Base-by-base conservation (phyloP, 2,888 invertebrate species). In the Cremastobaeus sp. region DNA sequence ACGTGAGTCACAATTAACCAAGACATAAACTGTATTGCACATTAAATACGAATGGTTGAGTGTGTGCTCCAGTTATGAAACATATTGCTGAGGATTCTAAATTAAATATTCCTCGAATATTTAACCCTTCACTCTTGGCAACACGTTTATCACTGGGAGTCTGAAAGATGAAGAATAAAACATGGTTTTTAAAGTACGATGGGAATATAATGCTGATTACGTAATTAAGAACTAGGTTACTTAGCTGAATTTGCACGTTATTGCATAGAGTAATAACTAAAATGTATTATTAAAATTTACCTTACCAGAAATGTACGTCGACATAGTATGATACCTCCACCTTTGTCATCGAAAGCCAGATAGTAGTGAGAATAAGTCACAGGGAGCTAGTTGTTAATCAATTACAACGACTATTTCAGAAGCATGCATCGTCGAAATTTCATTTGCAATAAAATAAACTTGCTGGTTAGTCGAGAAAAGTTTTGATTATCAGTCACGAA, bases 301-400 rank as follows among this genome's bases (percentile, higher is more conserved):
- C 86, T 86, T 86, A 86, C 85, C 86, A 54, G 78, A 73, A 78
- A 69, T 12, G 32, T 75, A 79, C 76, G 81, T 79, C 77, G 82
- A 66, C 72, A 75, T 82, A 84, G 82, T 78, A 77, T 79, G 72
- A 80, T 83, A 85, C 87, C 86, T 82, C 82, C 85, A 87, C 86
- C 86, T 64, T 76, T 82, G 81, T 78, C 80, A 81, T 80, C 81
- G 78, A 80, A 82, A 85, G 81, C 83, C 79, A 77, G 78, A 74
- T 72, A 69, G 52, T 76, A 71, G 57, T 77, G 76, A 79, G 59
- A 79, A n/a, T n/a, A n/a, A 75, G 65, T 77, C 59, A 73, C 47
- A 79, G 79, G 79, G 83, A 85, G 83, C 79, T 79, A 81, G 77
- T 81, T 81, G 83, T 82, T 84, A 82, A 84, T 84, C 85, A 84